Evolutionary conservation across 2,888 invertebrate species (phyloP).

Genomic region (Pasiphila rectangulata): DNA sequence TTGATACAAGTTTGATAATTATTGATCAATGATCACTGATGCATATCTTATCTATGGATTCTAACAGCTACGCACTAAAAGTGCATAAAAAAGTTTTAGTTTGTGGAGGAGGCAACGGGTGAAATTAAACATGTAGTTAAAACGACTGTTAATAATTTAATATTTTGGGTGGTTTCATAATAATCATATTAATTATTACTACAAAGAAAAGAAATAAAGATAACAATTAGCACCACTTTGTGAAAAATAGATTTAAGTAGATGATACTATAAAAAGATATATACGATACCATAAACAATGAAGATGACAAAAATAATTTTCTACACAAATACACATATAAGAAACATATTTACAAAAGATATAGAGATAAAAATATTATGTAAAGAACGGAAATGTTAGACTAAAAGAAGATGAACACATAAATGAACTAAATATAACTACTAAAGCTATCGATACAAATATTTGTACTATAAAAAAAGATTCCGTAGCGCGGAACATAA

Average conservation of each 20-base stretch:
- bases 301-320: constrained; percentile 68
- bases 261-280: constrained; percentile 35
- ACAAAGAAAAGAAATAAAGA: constrained; percentile 26
- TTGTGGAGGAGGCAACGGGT: too few relatives aligned
- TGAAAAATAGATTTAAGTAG: constrained; percentile 24
- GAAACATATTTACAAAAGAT: constrained; percentile 75
- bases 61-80: too few relatives aligned
- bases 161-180: constrained; percentile 58
- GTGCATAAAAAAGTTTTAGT: too few relatives aligned
- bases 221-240: constrained; percentile 29
- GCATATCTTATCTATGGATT: too few relatives aligned
- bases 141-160: constrained; percentile 40
- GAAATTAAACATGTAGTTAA: constrained; percentile 17
- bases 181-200: constrained; percentile 39
- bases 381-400: constrained; percentile 37
- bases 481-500: constrained; percentile 6
- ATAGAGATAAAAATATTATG: constrained; percentile 27
- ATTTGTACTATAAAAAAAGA: constrained; percentile 61
- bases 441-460: constrained; percentile 59
- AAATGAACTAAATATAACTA: constrained; percentile 43
- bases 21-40: too few relatives aligned
- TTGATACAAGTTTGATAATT: too few relatives aligned
- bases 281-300: constrained; percentile 40
- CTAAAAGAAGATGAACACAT: constrained; percentile 55
- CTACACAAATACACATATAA: constrained; percentile 66